Conservation (phyloP, 2,797 vertebrate genomes). For the Masticophis lateralis region DNA sequence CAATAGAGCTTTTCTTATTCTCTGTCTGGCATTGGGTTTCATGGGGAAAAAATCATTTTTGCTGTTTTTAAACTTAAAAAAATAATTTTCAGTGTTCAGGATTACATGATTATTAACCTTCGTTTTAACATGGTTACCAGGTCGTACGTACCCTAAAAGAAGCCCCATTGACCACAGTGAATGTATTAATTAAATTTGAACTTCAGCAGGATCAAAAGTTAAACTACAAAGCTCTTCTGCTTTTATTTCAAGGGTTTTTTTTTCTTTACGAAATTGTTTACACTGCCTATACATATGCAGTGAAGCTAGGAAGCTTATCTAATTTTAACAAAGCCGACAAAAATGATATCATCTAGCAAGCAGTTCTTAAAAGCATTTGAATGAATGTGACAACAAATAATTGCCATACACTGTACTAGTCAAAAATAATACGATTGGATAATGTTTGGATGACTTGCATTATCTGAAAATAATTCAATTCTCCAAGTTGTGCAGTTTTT, state of each 20-base stretch:
- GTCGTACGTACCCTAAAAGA: not conserved
- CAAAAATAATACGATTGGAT: not conserved
- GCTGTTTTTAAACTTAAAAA: not conserved
- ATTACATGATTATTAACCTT: slow-evolving; percentile 43
- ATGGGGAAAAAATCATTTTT: not conserved
- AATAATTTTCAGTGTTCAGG: slow-evolving; percentile 36
- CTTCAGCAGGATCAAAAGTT: not conserved
- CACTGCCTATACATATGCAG: not conserved
- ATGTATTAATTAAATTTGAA: not conserved
- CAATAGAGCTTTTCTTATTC: not conserved
- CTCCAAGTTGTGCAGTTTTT: slow-evolving; percentile 18
- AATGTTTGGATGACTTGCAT: slow-evolving; percentile 8
- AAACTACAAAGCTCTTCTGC: slow-evolving; percentile 4
- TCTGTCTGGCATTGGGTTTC: not conserved
- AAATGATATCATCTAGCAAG: not conserved
- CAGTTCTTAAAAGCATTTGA: slow-evolving; percentile 25
- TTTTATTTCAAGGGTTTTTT: slow-evolving; percentile 31
- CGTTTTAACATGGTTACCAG: slow-evolving; percentile 39
- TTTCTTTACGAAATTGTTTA: not conserved
- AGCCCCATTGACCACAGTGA: not conserved
- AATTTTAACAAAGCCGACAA: not conserved
- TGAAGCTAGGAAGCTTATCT: not conserved
- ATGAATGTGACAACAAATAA: slow-evolving; percentile 19
- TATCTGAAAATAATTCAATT: slow-evolving; percentile 19
- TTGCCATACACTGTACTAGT: not conserved